A percentile compares a stretch with the other conserved stretches of the same genome.
Conservation (phyloP, 2,113 vertebrate species). For the Terrapene triunguis region DNA sequence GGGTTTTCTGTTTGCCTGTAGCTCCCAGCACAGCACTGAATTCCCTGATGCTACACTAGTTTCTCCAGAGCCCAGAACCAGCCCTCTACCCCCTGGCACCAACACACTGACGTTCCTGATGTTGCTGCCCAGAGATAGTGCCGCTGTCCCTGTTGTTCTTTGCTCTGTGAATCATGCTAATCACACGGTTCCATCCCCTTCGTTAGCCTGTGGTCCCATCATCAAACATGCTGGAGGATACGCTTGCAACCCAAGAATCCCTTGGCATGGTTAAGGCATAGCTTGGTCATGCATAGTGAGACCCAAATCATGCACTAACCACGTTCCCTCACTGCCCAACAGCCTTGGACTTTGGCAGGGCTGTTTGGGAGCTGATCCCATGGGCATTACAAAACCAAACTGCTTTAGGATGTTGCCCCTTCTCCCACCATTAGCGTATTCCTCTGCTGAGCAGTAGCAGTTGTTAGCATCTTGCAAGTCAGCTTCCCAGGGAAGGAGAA, state of each 20-base stretch:
- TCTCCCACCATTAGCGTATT: neutral
- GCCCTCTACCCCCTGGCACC: no score
- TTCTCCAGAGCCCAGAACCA: no score
- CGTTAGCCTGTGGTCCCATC: neutral
- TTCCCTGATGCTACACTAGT: neutral
- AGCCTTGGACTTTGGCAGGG: neutral
- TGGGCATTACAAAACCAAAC: fast-evolving
- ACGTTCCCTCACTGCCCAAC: fast-evolving
- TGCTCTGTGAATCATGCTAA: neutral
- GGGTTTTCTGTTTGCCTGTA: neutral
- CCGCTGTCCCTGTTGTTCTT: neutral
- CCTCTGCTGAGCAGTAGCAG: fast-evolving
- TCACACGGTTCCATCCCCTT: neutral
- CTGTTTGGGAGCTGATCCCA: neutral
- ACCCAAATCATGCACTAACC: neutral
- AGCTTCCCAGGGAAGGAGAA: neutral
- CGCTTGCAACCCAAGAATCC: neutral
- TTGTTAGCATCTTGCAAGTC: neutral
- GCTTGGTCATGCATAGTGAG: neutral
- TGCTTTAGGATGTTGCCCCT: fast-evolving
- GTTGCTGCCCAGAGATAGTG: neutral
- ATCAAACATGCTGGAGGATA: neutral
- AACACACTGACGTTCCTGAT: neutral
- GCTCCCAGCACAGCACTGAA: neutral
- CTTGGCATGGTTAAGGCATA: neutral